These are phyloP conservation scores for Pristionchus arcanus DNA, from an alignment of 2,888 invertebrate genomes.

Conservation along the genomic window DNA sequence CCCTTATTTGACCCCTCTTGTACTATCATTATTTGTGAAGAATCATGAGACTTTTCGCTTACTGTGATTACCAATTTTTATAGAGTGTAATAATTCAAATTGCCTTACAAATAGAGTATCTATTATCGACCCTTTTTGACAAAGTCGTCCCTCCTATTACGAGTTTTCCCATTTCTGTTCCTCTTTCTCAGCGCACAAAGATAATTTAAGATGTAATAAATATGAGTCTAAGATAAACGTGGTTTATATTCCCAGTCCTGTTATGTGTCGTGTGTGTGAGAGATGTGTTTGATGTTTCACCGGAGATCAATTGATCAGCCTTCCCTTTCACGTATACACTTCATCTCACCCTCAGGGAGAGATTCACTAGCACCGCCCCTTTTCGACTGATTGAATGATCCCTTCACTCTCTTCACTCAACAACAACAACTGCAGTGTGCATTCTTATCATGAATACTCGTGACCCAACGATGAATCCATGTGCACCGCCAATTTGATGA, in stretches of 20 bases:
- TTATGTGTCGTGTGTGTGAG: background rate
- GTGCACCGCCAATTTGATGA: background rate
- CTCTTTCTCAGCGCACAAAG: conserved; percentile 34
- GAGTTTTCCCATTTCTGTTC: background rate
- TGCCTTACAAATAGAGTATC: background rate
- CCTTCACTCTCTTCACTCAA: background rate
- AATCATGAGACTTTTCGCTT: background rate
- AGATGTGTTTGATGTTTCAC: conserved; percentile 4
- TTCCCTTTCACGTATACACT: background rate
- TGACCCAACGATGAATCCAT: background rate
- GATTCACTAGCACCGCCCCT: background rate
- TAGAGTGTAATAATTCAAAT: conserved; percentile 24
- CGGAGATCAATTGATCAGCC: background rate
- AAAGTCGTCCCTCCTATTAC: conserved; percentile 23
- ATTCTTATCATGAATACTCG: background rate
- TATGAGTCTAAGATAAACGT: conserved; percentile 27
- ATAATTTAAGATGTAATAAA: background rate
- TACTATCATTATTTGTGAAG: background rate
- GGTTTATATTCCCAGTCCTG: background rate
- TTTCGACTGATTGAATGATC: background rate
- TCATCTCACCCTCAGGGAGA: background rate
- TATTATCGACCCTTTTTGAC: background rate
- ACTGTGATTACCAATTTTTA: background rate
- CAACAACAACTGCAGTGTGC: background rate
- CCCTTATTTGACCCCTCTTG: background rate